These are phyloP conservation scores for Anoura caudifer DNA, from an alignment of 2,113 vertebrate species.

Conservation along the genomic window DNA sequence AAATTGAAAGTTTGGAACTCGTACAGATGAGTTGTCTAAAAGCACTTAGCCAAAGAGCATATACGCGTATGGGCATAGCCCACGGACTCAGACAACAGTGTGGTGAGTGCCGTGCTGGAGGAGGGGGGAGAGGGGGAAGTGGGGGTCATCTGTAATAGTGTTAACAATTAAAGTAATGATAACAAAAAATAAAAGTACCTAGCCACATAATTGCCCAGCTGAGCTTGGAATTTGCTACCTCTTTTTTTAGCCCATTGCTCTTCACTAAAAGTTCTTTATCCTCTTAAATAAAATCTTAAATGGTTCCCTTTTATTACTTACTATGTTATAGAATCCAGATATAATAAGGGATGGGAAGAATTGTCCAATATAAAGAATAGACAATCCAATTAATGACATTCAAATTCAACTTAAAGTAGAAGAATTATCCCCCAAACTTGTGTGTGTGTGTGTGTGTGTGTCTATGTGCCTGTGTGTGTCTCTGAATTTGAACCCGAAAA, in stretches of 20 bases:
- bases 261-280: not conserved
- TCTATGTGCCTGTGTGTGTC: not conserved
- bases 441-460: rapidly evolving
- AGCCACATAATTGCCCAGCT: not conserved
- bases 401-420: not conserved
- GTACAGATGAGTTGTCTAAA: not conserved
- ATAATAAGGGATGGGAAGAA: not conserved
- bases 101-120: no score
- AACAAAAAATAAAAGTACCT: not conserved
- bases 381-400: not conserved
- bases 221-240: not conserved
- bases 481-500: not conserved
- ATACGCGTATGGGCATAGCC: no score
- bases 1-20: not conserved
- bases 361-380: not conserved
- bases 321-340: not conserved
- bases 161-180: no score
- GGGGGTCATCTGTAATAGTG: no score
- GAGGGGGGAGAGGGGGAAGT: no score
- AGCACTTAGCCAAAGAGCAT: not conserved
- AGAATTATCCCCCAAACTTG: not conserved
- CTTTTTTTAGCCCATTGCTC: not conserved
- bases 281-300: not conserved
- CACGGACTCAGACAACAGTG: no score
- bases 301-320: not conserved